Evolutionary conservation across 2,113 vertebrate genomes (phyloP).

Genomic region (Amblyopsis rosae): DNA sequence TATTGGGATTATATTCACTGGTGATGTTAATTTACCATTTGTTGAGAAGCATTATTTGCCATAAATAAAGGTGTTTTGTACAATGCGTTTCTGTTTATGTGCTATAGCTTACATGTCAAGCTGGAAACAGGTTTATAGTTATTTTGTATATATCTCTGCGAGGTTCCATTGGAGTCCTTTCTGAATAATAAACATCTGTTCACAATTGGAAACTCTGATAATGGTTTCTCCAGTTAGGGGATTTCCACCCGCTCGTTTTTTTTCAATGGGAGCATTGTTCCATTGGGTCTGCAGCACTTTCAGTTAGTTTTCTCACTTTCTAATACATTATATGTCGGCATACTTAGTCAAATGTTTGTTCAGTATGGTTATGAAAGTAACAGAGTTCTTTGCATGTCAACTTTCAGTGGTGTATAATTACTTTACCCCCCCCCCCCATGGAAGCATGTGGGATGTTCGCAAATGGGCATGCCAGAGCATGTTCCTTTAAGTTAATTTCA

Average conservation of each 20-base stretch:
- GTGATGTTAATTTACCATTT: not conserved
- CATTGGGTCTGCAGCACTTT: not conserved
- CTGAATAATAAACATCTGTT: slow-evolving; percentile 45
- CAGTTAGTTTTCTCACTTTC: not conserved
- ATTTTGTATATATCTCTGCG: not conserved
- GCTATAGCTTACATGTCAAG: too few relatives aligned
- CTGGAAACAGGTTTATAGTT: not conserved
- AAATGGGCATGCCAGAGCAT: not conserved
- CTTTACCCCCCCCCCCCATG: not conserved
- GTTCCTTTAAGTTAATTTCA: not conserved
- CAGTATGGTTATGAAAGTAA: not conserved
- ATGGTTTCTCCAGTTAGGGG: not conserved
- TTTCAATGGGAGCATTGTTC: not conserved
- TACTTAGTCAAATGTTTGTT: not conserved
- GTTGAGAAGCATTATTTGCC: too few relatives aligned
- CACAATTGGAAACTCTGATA: slow-evolving; percentile 38
- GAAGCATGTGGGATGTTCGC: not conserved
- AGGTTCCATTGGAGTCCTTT: not conserved
- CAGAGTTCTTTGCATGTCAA: too few relatives aligned
- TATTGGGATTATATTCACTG: not conserved
- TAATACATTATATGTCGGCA: not conserved
- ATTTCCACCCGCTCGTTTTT: slow-evolving; percentile 3
- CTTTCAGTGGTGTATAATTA: not conserved
- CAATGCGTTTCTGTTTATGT: not conserved
- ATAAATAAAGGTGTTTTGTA: not conserved